Conservation (phyloP, 2,113 vertebrate species). For the Arothron firmamentum region DNA sequence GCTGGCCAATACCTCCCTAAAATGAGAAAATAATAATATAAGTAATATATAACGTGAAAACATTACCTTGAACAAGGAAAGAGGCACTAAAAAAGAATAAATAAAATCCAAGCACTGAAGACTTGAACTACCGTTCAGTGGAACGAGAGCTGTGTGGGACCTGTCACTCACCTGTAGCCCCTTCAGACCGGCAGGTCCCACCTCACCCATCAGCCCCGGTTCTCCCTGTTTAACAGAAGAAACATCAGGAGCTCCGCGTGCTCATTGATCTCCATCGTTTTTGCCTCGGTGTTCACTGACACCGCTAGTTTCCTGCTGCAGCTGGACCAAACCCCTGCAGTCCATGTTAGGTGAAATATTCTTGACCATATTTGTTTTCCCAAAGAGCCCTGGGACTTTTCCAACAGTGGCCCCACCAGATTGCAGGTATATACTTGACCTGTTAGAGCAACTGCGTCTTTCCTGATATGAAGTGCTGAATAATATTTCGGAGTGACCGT, state of each 20-base stretch:
- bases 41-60: background rate
- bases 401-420: background rate
- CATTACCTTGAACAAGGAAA: background rate
- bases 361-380: background rate
- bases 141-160: background rate
- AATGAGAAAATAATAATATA: background rate
- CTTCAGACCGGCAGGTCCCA: conserved; percentile 70
- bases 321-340: too few species aligned
- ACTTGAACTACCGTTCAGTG: conserved; percentile 1
- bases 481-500: too few species aligned
- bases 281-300: too few species aligned
- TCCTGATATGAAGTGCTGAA: too few species aligned
- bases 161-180: conserved; percentile 71
- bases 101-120: background rate
- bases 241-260: conserved; percentile 2
- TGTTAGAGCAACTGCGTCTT: too few species aligned
- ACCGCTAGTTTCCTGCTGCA: too few species aligned
- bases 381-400: background rate
- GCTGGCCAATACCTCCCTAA: conserved; percentile 68
- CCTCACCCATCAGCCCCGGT: conserved; percentile 71
- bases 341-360: background rate
- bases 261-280: background rate
- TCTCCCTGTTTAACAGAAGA: conserved; percentile 73
- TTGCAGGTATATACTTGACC: too few species aligned
- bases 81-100: background rate